Conservation (phyloP, 2,797 vertebrate species). For the Pangasius mekongensis region DNA sequence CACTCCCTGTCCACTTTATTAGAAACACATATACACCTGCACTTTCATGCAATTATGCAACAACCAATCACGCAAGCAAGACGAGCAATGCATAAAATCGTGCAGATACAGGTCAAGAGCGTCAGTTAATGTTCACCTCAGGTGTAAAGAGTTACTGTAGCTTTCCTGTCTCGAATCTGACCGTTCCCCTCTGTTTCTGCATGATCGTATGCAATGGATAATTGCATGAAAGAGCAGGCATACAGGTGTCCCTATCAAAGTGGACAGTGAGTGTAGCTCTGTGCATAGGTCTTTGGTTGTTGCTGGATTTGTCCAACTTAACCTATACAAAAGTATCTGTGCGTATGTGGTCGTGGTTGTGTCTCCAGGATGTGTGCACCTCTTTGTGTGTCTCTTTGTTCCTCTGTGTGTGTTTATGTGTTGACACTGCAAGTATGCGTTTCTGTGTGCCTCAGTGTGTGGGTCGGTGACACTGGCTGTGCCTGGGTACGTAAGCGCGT, state of each 20-base stretch:
- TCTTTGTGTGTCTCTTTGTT: background rate
- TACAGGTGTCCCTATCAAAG: background rate
- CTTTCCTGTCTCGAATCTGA: background rate
- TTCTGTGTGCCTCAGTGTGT: background rate
- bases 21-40: background rate
- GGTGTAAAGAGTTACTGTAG: background rate
- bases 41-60: background rate
- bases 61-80: background rate
- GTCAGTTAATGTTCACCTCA: background rate
- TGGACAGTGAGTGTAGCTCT: background rate
- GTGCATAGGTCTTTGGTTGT: background rate
- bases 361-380: background rate
- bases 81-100: background rate
- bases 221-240: background rate
- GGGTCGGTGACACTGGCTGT: constrained; percentile 14
- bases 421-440: background rate
- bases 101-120: background rate
- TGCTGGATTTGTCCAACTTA: background rate
- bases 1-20: background rate
- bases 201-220: background rate
- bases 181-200: background rate
- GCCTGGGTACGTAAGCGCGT: background rate
- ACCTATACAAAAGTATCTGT: background rate
- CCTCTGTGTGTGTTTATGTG: background rate
- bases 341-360: background rate